Evolutionary conservation across 1,140 invertebrate genomes (phyloP).

Genomic region (Notospermus geniculatus): DNA sequence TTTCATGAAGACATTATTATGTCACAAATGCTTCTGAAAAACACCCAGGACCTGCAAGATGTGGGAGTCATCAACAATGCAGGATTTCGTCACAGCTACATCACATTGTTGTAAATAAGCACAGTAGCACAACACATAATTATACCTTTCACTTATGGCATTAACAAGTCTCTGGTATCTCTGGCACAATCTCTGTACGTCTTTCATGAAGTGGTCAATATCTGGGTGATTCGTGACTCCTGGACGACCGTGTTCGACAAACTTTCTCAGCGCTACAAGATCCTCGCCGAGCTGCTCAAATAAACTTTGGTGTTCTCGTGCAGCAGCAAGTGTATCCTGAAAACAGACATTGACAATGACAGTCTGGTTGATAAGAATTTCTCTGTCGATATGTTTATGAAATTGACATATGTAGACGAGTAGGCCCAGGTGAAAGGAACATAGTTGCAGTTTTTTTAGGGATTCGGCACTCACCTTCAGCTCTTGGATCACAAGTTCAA

Average conservation of each 20-base stretch:
- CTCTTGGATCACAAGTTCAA: conserved; percentile 59
- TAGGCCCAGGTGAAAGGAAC: too few relatives aligned
- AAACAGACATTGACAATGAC: conserved; percentile 8
- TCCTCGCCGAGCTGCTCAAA: conserved; percentile 90
- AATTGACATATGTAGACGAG: too few relatives aligned
- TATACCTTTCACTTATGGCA: conserved; percentile 83
- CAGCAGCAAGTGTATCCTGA: conserved; percentile 40
- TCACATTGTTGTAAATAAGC: too few relatives aligned
- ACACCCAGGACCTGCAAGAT: too few relatives aligned
- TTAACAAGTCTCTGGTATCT: conserved; percentile 89
- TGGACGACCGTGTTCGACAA: conserved; percentile 81
- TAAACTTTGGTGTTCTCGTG: conserved; percentile 68
- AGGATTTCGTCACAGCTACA: too few relatives aligned
- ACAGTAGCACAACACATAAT: too few relatives aligned
- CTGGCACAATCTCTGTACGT: conserved; percentile 80
- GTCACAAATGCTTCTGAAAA: too few relatives aligned
- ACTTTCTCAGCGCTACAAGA: conserved; percentile 76
- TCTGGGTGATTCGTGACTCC: conserved; percentile 68
- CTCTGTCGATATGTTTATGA: too few relatives aligned
- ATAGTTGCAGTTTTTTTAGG: conserved; percentile 15
- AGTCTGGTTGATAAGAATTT: not conserved
- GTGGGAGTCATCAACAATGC: too few relatives aligned
- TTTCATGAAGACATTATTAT: too few relatives aligned
- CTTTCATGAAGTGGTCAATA: conserved; percentile 89
- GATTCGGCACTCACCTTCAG: conserved; percentile 55